Evolutionary conservation across 2,113 vertebrate species (phyloP).

Genomic region (Nyctereutes procyonoides): DNA sequence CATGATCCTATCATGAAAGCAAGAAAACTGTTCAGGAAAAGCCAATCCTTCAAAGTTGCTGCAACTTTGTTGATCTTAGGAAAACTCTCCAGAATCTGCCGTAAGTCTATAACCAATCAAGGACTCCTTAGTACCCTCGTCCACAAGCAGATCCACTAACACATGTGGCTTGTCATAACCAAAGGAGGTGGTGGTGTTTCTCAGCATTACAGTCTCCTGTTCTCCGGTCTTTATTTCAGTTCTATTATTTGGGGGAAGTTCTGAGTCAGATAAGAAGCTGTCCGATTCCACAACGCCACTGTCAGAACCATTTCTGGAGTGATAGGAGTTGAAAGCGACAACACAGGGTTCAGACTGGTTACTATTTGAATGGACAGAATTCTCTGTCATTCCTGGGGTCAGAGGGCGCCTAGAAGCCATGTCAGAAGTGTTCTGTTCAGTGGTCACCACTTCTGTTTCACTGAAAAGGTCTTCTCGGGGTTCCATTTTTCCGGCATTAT

Average conservation of each 20-base stretch:
- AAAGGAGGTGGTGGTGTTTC: conserved; percentile 71
- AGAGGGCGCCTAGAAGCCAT: not conserved
- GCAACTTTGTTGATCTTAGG: not conserved
- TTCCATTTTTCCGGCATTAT: not conserved
- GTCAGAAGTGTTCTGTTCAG: conserved; percentile 23
- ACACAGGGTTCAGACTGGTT: conserved; percentile 63
- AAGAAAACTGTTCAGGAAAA: not conserved
- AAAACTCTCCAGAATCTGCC: not conserved
- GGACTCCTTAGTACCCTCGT: conserved; percentile 78
- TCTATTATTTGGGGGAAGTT: not conserved
- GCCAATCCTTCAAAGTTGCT: not conserved
- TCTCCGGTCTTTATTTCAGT: conserved; percentile 26
- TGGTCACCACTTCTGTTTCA: not conserved
- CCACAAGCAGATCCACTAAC: conserved; percentile 76
- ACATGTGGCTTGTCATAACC: conserved; percentile 88
- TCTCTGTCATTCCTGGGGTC: not conserved
- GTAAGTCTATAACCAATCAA: conserved; percentile 82
- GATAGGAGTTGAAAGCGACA: conserved; percentile 56
- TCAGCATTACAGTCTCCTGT: not conserved
- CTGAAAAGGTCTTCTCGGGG: not conserved
- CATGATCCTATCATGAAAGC: not conserved
- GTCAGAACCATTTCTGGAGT: conserved; percentile 65
- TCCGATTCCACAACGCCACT: not conserved
- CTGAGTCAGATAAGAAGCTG: conserved; percentile 1
- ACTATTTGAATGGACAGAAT: conserved; percentile 66